Evolutionary conservation across 2,888 invertebrate species (phyloP), one percentile per base, ranked within the genome.

Genomic region (Stictocephala bisonia): DNA sequence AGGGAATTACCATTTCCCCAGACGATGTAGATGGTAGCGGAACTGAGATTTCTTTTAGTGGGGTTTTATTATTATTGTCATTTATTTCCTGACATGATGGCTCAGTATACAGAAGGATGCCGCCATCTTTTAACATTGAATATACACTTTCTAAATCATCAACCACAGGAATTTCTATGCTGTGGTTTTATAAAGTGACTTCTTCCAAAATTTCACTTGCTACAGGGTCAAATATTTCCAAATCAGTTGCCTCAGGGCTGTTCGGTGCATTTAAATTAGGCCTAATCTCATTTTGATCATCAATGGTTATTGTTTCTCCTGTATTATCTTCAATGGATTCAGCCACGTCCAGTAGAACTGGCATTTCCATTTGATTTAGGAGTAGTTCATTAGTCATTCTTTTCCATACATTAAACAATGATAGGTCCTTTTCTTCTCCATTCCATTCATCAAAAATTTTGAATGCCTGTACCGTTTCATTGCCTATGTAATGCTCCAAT

Each of bases 401-500:
- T 35, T 40, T 35, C n/a, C 66, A 66, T 22, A 66, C 20, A 18
- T 60, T 66, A 20, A 18, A 66, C 18, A 66, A 41, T 41, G 66
- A 66, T 41, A 66, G 22, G 44, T 66, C 66, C 9, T 40, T 44
- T 40, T 22, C 41, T 41, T 66, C 22, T 40, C 40, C 66, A 18
- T 66, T 31, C 40, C 44, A 66, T 66, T 66, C n/a, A 15, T 50
- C 44, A 44, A 27, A 60, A 29, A 22, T 29, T 35, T 60, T 60
- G 31, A 35, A 60, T 31, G 13, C 29, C 31, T 60, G 60, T 29
- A 60, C 22, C 22, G 20, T 60, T 27, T 18, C 18, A 18, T n/a
- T 7, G 15, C 44, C 15, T 60, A 60, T 60, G 31, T 60, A 35
- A 35, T 31, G 31, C 31, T 60, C 60, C 15, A 60, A 29, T 22